phyloP scores from a whole-genome alignment of 2,797 vertebrate genomes.

The Morus bassanus region DNA sequence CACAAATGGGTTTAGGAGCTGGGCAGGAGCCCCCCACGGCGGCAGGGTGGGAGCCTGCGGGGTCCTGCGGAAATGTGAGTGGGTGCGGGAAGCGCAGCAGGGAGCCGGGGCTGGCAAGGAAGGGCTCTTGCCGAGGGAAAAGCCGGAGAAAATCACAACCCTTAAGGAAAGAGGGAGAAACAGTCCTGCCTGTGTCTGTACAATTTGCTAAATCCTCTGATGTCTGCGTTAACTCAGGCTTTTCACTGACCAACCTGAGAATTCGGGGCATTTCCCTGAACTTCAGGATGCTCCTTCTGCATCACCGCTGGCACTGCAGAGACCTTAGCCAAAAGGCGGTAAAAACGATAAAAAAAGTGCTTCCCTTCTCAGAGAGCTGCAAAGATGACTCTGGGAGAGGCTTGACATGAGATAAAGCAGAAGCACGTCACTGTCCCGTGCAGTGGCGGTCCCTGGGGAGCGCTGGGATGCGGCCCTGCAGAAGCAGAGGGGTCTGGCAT shows the following conservation, averaged over 20 bases:
- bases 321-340: not conserved
- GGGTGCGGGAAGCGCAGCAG: not conserved
- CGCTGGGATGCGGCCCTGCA: not conserved
- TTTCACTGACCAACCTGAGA: not conserved
- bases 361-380: not conserved
- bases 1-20: not conserved
- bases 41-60: not conserved
- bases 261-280: not conserved
- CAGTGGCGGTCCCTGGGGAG: not conserved
- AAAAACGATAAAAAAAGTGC: not conserved
- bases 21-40: not conserved
- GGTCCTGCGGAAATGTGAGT: not conserved
- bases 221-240: not conserved
- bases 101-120: accelerated
- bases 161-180: not conserved
- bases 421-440: not conserved
- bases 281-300: not conserved
- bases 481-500: not conserved
- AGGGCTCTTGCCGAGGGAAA: not conserved
- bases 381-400: not conserved
- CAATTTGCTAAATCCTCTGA: accelerated
- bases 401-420: not conserved
- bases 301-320: not conserved
- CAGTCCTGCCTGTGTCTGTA: not conserved
- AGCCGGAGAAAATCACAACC: not conserved